Conservation (phyloP, 2,797 vertebrate genomes). For the Cephalopachus bancanus region DNA sequence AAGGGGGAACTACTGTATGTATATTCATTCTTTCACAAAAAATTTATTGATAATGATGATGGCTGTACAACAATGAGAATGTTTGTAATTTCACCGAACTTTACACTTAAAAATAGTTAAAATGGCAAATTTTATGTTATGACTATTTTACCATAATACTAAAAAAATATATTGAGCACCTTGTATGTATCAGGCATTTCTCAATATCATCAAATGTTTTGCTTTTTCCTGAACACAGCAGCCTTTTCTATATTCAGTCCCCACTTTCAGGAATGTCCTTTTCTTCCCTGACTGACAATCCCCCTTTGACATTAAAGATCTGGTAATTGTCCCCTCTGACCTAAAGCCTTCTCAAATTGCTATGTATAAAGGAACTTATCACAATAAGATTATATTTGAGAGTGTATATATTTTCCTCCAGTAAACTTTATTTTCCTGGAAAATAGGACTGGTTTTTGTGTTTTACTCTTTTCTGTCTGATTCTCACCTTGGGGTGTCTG, state of each 20-base stretch:
- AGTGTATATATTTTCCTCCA: neutral
- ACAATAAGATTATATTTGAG: conserved; percentile 3
- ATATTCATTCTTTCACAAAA: conserved; percentile 9
- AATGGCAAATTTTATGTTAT: neutral
- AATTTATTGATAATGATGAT: neutral
- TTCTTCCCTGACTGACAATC: neutral
- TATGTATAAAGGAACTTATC: neutral
- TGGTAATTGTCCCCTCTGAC: neutral
- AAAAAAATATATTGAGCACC: neutral
- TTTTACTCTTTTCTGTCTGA: neutral
- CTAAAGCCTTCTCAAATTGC: neutral
- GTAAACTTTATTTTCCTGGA: neutral
- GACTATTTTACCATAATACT: neutral
- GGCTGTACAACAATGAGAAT: neutral
- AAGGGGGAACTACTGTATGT: neutral
- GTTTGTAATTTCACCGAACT: neutral
- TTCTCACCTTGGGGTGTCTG: neutral
- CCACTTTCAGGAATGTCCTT: neutral
- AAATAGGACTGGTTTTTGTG: neutral
- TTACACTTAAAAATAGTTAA: neutral
- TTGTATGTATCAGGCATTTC: neutral
- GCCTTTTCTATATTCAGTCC: neutral
- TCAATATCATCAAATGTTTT: neutral
- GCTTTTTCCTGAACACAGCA: neutral
- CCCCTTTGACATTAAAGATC: neutral